Conservation (phyloP, 2,113 vertebrate species). For the Rhinopithecus roxellana region DNA sequence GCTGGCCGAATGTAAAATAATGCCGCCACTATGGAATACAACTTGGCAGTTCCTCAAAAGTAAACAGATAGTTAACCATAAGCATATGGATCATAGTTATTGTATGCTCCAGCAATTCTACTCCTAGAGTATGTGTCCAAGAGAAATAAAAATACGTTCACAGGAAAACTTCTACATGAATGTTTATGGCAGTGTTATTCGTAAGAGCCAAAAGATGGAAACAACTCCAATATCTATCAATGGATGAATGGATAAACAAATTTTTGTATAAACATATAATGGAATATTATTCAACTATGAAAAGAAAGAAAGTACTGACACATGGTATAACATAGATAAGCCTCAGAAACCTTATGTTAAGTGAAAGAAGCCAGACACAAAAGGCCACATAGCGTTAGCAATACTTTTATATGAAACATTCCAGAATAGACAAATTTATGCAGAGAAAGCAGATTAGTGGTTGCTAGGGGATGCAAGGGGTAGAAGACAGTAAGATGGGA, state of each 20-base stretch:
- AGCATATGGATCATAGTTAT: not conserved
- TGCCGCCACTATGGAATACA: not conserved
- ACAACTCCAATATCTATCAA: not conserved
- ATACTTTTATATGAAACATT: not conserved
- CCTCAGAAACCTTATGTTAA: not conserved
- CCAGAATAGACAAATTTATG: not conserved
- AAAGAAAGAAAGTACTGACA: not conserved
- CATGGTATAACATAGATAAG: not conserved
- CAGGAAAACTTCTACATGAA: not conserved
- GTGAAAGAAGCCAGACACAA: not conserved
- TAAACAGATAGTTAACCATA: not conserved
- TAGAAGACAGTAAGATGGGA: not conserved
- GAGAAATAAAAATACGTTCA: not conserved
- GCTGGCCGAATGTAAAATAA: slow-evolving; percentile 3
- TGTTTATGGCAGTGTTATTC: not conserved
- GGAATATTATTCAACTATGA: not conserved
- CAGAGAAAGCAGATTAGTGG: not conserved
- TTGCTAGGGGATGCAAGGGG: not conserved
- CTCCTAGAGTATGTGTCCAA: not conserved
- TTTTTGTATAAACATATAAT: no score
- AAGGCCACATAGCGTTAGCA: not conserved
- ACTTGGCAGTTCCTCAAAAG: not conserved
- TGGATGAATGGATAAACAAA: not conserved
- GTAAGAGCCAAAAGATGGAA: not conserved
- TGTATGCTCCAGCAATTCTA: not conserved